Base-by-base conservation (phyloP, 92 coral and sea anemone species). In the Palythoa grandiflora region DNA sequence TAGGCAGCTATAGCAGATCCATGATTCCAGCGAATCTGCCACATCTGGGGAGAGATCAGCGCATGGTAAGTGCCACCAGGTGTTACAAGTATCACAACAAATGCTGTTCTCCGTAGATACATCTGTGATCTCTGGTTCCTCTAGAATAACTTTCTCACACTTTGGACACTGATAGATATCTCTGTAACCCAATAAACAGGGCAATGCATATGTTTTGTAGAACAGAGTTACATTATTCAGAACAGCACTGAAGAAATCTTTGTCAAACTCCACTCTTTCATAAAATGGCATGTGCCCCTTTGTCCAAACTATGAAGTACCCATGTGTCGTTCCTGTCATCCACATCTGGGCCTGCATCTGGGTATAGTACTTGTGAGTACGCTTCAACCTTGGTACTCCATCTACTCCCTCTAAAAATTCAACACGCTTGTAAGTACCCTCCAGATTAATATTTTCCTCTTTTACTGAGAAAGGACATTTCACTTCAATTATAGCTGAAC, bases 61-160 rank as follows among this genome's bases (percentile, higher is more conserved):
- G 28, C 89, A 86, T 10, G 83, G 89, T 35, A 75, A 38, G 78
- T 86, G 89, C 89, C 89, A 86, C 84, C 89, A 86, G 16, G 89
- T 71, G 60, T 36, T 72, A 48, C 89, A 86, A 21, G 47, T 21
- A 36, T 86, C 89, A 73, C 83, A 86, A 65, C 19, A 16, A 65
- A 65, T 65, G 71, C 71, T 75, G 52, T 75, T 75, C 71, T 28
- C 28, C 28, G 28, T 28, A 28, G 28, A 28, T 28, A 53, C 48
- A 68, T 53, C 44, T 54, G 76, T 73, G 28, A 86, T 53, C 65
- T 86, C 89, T 39, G 80, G 16, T 80, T 74, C 71, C 47, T 73
- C 89, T 70, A 86, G 74, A 73, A 86, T 86, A 37, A 86, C 89
- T 35, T 86, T 86, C 39, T 73, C 81, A 57, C 89, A 86, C 80